Evolutionary conservation across 2,797 vertebrate species (phyloP).

Genomic region (Cephalopachus bancanus): DNA sequence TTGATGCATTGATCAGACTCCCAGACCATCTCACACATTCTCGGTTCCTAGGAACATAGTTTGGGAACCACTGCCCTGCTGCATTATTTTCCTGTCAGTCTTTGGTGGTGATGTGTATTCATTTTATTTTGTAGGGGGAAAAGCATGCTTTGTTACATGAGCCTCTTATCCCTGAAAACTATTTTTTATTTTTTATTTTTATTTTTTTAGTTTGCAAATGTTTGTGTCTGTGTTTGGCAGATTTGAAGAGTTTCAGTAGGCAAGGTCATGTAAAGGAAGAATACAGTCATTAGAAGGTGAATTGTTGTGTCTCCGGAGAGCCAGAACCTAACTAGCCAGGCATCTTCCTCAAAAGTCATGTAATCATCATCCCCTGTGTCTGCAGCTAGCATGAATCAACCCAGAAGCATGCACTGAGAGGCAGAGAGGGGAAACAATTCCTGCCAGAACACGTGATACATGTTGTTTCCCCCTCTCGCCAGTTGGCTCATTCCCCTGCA

Average conservation of each 20-base stretch:
- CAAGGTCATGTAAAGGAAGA: not conserved
- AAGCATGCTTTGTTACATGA: not conserved
- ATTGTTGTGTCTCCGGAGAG: accelerated
- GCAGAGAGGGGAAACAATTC: too few relatives aligned
- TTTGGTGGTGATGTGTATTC: not conserved
- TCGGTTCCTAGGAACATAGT: not conserved
- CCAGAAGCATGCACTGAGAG: not conserved
- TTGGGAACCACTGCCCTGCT: not conserved
- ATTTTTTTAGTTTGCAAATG: not conserved
- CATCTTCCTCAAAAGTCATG: not conserved
- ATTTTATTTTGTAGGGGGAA: not conserved
- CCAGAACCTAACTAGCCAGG: not conserved
- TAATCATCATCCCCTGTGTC: not conserved
- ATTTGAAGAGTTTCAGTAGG: not conserved
- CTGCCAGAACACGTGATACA: accelerated
- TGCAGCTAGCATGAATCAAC: not conserved
- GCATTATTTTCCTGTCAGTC: not conserved
- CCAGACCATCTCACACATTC: not conserved
- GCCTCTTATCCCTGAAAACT: not conserved
- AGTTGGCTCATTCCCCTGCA: not conserved
- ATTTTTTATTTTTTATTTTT: not conserved
- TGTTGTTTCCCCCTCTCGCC: too few relatives aligned
- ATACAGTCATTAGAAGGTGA: too few relatives aligned
- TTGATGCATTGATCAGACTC: accelerated
- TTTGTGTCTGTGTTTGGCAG: not conserved